These are phyloP conservation scores for Hanleya hanleyi DNA, from an alignment of 2,888 invertebrate genomes.

Conservation along the genomic window DNA sequence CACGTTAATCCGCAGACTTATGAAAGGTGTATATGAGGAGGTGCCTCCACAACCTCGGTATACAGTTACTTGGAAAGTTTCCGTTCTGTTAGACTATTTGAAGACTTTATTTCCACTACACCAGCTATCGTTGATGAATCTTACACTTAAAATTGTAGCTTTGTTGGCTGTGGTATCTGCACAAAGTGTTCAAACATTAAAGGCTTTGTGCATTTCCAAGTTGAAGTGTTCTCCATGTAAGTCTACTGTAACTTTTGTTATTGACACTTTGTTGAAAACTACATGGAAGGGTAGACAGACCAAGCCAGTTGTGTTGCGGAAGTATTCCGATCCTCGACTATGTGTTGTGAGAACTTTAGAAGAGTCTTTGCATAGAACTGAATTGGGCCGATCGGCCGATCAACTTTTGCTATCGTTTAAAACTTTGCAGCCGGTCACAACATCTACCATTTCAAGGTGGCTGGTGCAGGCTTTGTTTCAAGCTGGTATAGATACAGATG, in stretches of 20 bases:
- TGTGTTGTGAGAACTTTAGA: conserved; percentile 13
- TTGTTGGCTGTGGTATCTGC: conserved; percentile 3
- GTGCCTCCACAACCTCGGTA: conserved; percentile 20
- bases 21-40: conserved; percentile 22
- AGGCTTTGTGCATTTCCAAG: conserved; percentile 5
- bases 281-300: not conserved
- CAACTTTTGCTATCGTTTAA: conserved; percentile 14
- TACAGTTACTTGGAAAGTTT: conserved; percentile 21
- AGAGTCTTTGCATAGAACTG: conserved; percentile 11
- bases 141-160: conserved; percentile 6
- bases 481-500: not conserved
- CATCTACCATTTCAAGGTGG: conserved; percentile 23
- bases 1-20: conserved; percentile 17
- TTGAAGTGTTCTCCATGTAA: not conserved
- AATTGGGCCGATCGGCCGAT: not conserved
- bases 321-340: not conserved
- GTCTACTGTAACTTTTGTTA: not conserved
- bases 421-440: conserved; percentile 1
- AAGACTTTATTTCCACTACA: conserved; percentile 1
- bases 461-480: not conserved
- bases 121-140: conserved; percentile 7
- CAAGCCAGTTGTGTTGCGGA: not conserved
- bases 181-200: conserved; percentile 14
- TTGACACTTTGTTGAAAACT: conserved; percentile 13
- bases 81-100: conserved; percentile 12